Base-by-base conservation (phyloP, 2,888 invertebrate species). In the Alcis repandata region DNA sequence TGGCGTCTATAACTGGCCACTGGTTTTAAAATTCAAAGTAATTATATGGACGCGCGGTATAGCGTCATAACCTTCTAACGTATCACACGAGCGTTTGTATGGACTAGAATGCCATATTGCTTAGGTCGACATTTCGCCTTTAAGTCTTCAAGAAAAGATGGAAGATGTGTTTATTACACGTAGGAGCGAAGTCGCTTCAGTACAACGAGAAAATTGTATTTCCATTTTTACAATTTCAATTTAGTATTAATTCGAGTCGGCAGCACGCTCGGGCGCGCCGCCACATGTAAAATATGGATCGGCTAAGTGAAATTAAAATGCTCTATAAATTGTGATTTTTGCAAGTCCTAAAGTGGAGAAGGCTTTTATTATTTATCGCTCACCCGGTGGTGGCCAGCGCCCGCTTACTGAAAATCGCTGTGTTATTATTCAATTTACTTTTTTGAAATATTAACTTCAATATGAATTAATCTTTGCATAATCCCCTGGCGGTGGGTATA, bases 261-360 rank as follows among this genome's bases (percentile, higher is more conserved):
- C 86, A 81, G 87, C 85, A 86, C 87, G 90, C 87, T 87, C 85
- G 89, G 88, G 89, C 86, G 85, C 88, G 84, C 91, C 87, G 86
- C 92, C 92, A 92, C 93, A 92, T 92, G 92, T 93, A 93, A 93
- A 93, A 93, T 93, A 93, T 93, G 93, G 92, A 92, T 91, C 90
- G 90, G 89, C 92, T 93, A 93, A 93, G 92, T 92, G 92, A 93
- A 93, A 93, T 93, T 93, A 93, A 93, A 93, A 92, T 89, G 91
- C 90, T 92, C 93, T 92, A 93, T 93, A 93, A 93, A 93, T 93
- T 93, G 91, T 92, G 92, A 93, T 92, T 93, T 93, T 93, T 92
- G 92, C 92, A 92, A 93, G 93, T 92, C 91, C 93, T 90, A 92
- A 92, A 93, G 93, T 92, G 92, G 91, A 91, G 91, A 91, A 92